Conservation (phyloP, 2,888 invertebrate species). For the Andricus curvator region DNA sequence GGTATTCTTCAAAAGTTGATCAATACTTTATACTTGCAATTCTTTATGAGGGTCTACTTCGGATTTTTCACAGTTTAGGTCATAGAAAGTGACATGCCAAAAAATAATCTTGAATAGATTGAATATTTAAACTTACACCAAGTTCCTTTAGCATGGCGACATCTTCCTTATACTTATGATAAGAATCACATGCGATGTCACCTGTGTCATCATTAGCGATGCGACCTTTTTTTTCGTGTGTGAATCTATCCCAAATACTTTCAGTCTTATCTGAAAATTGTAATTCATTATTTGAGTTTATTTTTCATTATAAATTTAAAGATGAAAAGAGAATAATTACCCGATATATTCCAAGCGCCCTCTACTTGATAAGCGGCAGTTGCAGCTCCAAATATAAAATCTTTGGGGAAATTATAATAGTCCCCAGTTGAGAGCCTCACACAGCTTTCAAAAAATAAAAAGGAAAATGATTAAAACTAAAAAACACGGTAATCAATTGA, state of each 20-base stretch:
- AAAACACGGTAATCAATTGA: too few relatives aligned
- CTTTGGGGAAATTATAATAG: slow-evolving; percentile 76
- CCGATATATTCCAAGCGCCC: slow-evolving; percentile 43
- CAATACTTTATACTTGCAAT: too few relatives aligned
- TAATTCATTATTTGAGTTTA: background rate
- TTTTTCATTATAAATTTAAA: background rate
- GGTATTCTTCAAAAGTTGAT: too few relatives aligned
- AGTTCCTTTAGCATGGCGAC: slow-evolving; percentile 60
- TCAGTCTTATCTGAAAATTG: background rate
- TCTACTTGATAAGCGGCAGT: slow-evolving; percentile 42
- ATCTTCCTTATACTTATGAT: slow-evolving; percentile 51
- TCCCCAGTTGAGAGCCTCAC: background rate
- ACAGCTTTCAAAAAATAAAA: background rate
- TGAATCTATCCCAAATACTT: too few relatives aligned
- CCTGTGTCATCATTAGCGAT: too few relatives aligned
- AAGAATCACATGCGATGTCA: too few relatives aligned
- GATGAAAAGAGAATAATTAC: background rate
- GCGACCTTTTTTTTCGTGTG: too few relatives aligned
- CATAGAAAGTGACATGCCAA: too few relatives aligned
- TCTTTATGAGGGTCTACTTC: too few relatives aligned
- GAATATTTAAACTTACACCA: slow-evolving; percentile 55
- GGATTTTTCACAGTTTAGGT: too few relatives aligned
- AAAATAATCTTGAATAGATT: too few relatives aligned
- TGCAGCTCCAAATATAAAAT: slow-evolving; percentile 75
- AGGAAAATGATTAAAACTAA: too few relatives aligned